Evolutionary conservation across 37 sponge, comb jelly and placozoan species (phyloP).

Genomic region (Bolinopsis microptera): DNA sequence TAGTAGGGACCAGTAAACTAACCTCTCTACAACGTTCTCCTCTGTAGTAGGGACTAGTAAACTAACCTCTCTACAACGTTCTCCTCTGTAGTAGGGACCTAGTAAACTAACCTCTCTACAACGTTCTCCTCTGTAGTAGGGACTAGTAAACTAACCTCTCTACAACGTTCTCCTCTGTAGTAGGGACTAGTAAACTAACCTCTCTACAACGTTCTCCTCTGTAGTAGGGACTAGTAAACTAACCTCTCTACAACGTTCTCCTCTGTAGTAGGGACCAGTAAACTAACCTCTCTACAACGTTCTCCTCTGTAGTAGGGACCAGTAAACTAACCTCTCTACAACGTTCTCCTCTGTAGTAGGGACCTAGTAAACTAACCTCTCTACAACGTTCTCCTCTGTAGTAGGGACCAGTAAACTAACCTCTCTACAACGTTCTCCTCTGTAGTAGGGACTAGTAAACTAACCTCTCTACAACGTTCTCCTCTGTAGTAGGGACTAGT

Average conservation of each 20-base stretch:
- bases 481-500: conserved; percentile 70
- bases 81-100: too few species aligned
- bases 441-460: too few species aligned
- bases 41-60: conserved; percentile 70
- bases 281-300: conserved; percentile 70
- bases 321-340: conserved; percentile 83
- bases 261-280: too few species aligned
- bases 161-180: conserved; percentile 75
- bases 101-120: conserved; percentile 62
- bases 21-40: conserved; percentile 72
- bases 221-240: conserved; percentile 71
- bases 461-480: conserved; percentile 72
- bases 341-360: too few species aligned
- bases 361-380: too few species aligned
- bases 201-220: conserved; percentile 71
- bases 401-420: conserved; percentile 71
- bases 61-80: conserved; percentile 81
- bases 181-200: too few species aligned
- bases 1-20: too few species aligned
- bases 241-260: conserved; percentile 79
- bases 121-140: conserved; percentile 75
- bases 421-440: conserved; percentile 81
- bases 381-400: conserved; percentile 71
- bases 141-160: conserved; percentile 74
- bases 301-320: conserved; percentile 70